Evolutionary conservation across 2,888 invertebrate genomes (phyloP), one percentile per base, ranked within the genome.

Genomic region (Ceriagrion tenellum): DNA sequence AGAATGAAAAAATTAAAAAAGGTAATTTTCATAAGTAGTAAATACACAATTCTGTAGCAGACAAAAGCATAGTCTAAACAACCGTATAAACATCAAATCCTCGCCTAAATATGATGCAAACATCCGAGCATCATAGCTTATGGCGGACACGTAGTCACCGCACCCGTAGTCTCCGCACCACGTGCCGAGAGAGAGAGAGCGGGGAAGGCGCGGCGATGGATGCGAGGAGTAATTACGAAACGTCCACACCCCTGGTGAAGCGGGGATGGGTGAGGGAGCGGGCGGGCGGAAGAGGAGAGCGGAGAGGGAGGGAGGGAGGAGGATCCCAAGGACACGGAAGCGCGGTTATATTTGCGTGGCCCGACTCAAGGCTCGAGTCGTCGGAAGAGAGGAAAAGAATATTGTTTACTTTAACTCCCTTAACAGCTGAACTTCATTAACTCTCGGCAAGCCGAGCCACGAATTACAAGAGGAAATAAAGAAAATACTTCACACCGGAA

Each of bases 191-290:
- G n/a, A n/a, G n/a, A n/a, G n/a, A n/a, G n/a, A n/a, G n/a, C n/a
- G n/a, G n/a, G n/a, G n/a, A n/a, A n/a, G n/a, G n/a, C n/a, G n/a
- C n/a, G n/a, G n/a, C n/a, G n/a, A n/a, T n/a, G n/a, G n/a, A n/a
- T n/a, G n/a, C n/a, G n/a, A n/a, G n/a, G n/a, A n/a, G n/a, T n/a
- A 26, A 35, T 81, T 81, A 81, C 81, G 81, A 81, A 81, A 81
- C 81, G 81, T 35, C 81, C 81, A 81, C 13, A 59, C 59, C 59
- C 59, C 59, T 59, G 59, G 59, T 2, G 20, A 16, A 16, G 12
- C 13, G 59, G 59, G 18, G 12, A 4, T 69, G 16, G 59, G 59
- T 23, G 12, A 6, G n/a, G 69, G 20, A 26, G 20, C 23, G 26
- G 63, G 63, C 10, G 69, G 56, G 12, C 8, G 69, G 69, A 26